Evolutionary conservation across 2,797 vertebrate species (phyloP).

Genomic region (Amblyopsis hoosieri): DNA sequence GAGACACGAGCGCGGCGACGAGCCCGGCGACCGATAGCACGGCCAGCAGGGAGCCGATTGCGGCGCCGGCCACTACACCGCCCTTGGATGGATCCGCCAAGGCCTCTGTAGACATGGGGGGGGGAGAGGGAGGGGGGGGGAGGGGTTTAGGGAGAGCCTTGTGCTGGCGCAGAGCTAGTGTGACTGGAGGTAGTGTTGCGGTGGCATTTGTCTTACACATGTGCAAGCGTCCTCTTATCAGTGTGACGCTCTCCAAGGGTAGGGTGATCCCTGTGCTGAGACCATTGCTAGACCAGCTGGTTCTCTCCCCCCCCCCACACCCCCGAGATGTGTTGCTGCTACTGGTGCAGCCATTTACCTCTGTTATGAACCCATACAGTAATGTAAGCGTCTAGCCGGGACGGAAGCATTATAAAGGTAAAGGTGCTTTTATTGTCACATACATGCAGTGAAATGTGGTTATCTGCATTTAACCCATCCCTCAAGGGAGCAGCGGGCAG

Average conservation of each 20-base stretch:
- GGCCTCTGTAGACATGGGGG: constrained; percentile 73
- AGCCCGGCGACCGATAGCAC: constrained; percentile 81
- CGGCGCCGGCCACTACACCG: constrained; percentile 83
- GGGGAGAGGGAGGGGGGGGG: constrained; percentile 32
- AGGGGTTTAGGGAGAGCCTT: constrained; percentile 43
- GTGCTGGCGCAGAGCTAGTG: constrained; percentile 34
- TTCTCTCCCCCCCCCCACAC: constrained; percentile 16
- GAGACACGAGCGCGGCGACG: constrained; percentile 76
- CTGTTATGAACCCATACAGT: constrained; percentile 25
- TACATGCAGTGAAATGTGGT: too few species aligned
- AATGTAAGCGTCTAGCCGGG: not conserved
- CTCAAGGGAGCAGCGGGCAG: too few species aligned
- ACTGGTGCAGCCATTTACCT: constrained; percentile 11
- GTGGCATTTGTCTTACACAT: constrained; percentile 35
- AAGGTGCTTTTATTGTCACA: too few species aligned
- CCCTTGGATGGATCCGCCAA: constrained; percentile 71
- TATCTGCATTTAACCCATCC: too few species aligned
- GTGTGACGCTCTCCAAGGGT: constrained; percentile 68
- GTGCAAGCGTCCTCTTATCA: constrained; percentile 62
- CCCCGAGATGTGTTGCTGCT: constrained; percentile 4
- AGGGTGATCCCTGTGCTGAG: constrained; percentile 61
- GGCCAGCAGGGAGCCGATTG: constrained; percentile 84
- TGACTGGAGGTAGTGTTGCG: not conserved
- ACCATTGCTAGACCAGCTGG: constrained; percentile 63
- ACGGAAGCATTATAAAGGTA: not conserved